Percentiles rank a stretch among this genome's conserved stretches.
These are phyloP conservation scores for Panagrolaimus sp. DNA, from an alignment of 1,140 invertebrate genomes.

Conservation along the genomic window DNA sequence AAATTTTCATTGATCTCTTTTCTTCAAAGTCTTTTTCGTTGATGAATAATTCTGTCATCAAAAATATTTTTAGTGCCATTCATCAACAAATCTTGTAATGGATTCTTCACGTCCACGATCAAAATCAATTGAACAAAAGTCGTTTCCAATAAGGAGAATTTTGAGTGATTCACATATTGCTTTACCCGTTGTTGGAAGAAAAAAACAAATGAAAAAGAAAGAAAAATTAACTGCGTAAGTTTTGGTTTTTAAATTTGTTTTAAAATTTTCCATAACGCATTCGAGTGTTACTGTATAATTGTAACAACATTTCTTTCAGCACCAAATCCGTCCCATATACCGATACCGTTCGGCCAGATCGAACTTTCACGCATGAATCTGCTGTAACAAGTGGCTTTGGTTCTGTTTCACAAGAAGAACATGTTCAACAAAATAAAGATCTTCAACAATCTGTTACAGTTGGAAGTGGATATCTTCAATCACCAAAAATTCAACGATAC, in stretches of 20 bases:
- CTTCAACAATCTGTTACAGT: not conserved
- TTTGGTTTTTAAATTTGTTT: too few relatives aligned
- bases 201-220: not conserved
- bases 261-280: too few relatives aligned
- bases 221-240: not conserved
- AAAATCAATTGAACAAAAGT: too few relatives aligned
- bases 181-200: not conserved
- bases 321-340: not conserved
- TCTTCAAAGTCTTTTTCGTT: too few relatives aligned
- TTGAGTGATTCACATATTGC: slow-evolving; percentile 3
- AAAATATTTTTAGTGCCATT: not conserved
- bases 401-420: not conserved
- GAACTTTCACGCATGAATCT: not conserved
- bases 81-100: not conserved
- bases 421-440: not conserved
- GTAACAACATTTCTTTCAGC: too few relatives aligned
- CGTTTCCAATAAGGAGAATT: not conserved
- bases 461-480: not conserved
- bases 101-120: not conserved
- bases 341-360: not conserved
- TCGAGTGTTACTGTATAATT: too few relatives aligned
- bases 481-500: not conserved
- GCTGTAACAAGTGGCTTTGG: not conserved
- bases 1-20: too few relatives aligned
- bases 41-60: too few relatives aligned